These are phyloP conservation scores for Falco punctatus DNA, from an alignment of 2,113 vertebrate species.

Conservation along the genomic window DNA sequence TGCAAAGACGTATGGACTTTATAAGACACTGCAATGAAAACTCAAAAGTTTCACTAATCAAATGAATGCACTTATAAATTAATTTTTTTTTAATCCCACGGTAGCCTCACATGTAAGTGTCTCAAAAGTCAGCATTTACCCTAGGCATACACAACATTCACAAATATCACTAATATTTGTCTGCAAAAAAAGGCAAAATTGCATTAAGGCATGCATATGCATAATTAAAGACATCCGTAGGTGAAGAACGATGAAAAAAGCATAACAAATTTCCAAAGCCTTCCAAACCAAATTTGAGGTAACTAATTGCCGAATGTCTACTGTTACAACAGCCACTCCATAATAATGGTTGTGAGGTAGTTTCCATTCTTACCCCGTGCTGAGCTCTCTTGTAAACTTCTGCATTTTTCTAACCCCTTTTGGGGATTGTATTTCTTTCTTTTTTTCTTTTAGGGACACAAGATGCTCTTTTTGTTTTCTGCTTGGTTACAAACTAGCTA, in stretches of 20 bases:
- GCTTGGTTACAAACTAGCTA: neutral
- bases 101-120: neutral
- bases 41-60: neutral
- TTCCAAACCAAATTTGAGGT: neutral
- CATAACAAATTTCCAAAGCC: neutral
- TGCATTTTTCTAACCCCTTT: neutral
- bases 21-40: neutral
- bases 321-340: neutral
- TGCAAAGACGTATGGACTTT: fast-evolving
- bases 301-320: neutral
- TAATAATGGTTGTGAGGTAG: neutral
- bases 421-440: neutral
- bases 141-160: neutral
- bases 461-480: neutral
- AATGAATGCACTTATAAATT: neutral
- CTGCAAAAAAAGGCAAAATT: neutral
- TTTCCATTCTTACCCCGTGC: neutral
- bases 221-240: neutral
- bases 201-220: neutral
- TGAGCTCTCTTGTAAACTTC: neutral
- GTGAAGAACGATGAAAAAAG: neutral
- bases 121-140: neutral
- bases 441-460: neutral
- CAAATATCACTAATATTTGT: neutral
- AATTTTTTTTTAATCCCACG: neutral